These are phyloP conservation scores for Cosmia pyralina DNA, from an alignment of 2,888 invertebrate genomes.

Conservation along the genomic window DNA sequence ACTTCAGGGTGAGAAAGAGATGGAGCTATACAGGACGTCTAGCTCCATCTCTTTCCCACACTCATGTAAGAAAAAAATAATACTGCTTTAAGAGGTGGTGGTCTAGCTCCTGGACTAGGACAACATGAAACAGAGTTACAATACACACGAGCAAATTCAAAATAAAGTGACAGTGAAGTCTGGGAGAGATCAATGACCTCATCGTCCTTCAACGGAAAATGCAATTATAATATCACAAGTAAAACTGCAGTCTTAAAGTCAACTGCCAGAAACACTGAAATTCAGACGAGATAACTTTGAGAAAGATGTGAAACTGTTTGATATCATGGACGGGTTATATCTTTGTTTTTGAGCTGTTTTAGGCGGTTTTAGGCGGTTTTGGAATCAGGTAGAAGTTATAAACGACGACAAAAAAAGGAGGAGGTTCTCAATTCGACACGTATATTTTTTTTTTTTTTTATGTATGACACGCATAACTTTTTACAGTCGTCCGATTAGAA, in stretches of 20 bases:
- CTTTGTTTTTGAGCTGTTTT: not conserved
- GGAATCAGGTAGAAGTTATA: not conserved
- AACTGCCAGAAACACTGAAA: slow-evolving; percentile 7
- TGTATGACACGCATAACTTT: too few species aligned
- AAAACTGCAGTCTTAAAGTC: not conserved
- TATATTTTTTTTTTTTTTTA: too few species aligned
- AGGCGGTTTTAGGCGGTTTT: too few species aligned
- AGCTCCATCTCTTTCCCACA: too few species aligned
- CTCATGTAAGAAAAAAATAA: too few species aligned
- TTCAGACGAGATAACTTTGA: slow-evolving; percentile 10
- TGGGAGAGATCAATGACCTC: not conserved
- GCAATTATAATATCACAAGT: slow-evolving; percentile 10
- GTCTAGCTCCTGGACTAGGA: too few species aligned
- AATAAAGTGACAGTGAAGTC: not conserved
- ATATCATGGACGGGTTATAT: not conserved
- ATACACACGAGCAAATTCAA: not conserved
- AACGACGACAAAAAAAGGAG: too few species aligned
- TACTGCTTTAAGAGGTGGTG: too few species aligned
- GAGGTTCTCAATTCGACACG: too few species aligned
- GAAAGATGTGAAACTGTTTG: slow-evolving; percentile 5
- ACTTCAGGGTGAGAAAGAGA: too few species aligned
- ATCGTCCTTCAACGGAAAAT: slow-evolving; percentile 7
- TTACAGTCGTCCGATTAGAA: too few species aligned
- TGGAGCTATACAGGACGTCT: too few species aligned
- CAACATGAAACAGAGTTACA: not conserved